Percentiles rank a stretch among this genome's conserved stretches.
phyloP scores from a whole-genome alignment of 2,888 invertebrate species.

The Eumacrocentrus americanus region DNA sequence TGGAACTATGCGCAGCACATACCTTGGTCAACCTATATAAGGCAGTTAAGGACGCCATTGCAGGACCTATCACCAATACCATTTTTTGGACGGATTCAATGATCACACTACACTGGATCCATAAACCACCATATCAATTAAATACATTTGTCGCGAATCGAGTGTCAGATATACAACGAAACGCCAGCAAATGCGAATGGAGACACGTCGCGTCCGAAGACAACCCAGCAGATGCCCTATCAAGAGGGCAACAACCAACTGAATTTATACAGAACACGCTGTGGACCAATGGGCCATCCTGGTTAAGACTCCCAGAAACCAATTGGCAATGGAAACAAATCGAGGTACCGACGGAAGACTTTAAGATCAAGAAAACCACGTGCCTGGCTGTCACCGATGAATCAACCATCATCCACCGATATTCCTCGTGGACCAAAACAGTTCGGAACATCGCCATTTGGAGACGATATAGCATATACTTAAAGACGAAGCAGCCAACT shows the following conservation, averaged over 20 bases:
- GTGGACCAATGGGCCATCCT: conserved; percentile 8
- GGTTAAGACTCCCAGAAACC: background rate
- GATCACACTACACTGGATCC: conserved; percentile 28
- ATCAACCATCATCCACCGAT: background rate
- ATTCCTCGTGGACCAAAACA: background rate
- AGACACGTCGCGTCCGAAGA: conserved; percentile 26
- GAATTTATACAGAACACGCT: background rate
- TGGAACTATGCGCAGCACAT: too few relatives aligned
- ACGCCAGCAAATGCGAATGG: conserved; percentile 23
- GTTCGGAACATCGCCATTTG: background rate
- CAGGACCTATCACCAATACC: too few relatives aligned
- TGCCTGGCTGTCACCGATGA: background rate
- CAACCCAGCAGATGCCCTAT: conserved; percentile 38
- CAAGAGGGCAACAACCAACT: conserved; percentile 27
- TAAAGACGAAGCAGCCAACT: background rate
- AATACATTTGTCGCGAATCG: conserved; percentile 31
- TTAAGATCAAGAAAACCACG: background rate
- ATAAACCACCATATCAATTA: conserved; percentile 19
- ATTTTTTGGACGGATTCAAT: conserved; percentile 30
- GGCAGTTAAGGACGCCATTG: too few relatives aligned
- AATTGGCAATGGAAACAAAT: background rate
- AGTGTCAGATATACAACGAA: conserved; percentile 25
- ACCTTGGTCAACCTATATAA: too few relatives aligned
- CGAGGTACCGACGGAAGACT: background rate
- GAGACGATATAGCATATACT: background rate